Base-by-base conservation (phyloP, 2,888 invertebrate species). In the Neoascia interrupta region DNA sequence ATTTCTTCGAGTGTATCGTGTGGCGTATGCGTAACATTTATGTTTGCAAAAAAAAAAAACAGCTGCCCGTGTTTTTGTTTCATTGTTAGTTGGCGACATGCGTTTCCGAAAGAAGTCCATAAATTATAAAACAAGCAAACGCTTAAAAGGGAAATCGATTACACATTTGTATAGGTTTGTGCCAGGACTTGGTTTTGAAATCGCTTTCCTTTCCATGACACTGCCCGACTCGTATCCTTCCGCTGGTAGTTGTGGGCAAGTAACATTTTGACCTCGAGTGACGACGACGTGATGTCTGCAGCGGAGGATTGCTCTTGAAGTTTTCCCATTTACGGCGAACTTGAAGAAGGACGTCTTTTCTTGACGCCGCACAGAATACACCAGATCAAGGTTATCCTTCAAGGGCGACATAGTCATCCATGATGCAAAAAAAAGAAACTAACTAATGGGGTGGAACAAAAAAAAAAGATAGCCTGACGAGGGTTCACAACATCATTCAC, bases 21-120 rank as follows among this genome's bases (percentile, higher is more conserved):
- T 43, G 36, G 13, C 43, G 43, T 64, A 64, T 64, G 36, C 43
- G 64, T 54, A 53, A 26, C 28, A 45, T 43, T 36, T 54, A 13
- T 41, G 34, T n/a, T n/a, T n/a, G n/a, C n/a, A n/a, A n/a, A n/a
- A n/a, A n/a, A n/a, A n/a, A n/a, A n/a, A n/a, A n/a, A n/a, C n/a
- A n/a, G n/a, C n/a, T n/a, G n/a, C n/a, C n/a, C n/a, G n/a, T n/a
- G n/a, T n/a, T n/a, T n/a, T n/a, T n/a, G n/a, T n/a, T n/a, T n/a
- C n/a, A 26, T 16, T 31, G 31, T 15, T 47, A 2, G n/a, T 15
- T 23, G 8, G 10, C 16, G 15, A 26, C 53, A 54, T 36, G 19
- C 36, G 36, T 53, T 34, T n/a, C n/a, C n/a, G n/a, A n/a, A n/a
- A n/a, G n/a, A n/a, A 23, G 15, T 6, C 21, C 21, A 37, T 18